Base-by-base conservation (phyloP, 2,888 invertebrate genomes). In the Pherbina coryleti region DNA sequence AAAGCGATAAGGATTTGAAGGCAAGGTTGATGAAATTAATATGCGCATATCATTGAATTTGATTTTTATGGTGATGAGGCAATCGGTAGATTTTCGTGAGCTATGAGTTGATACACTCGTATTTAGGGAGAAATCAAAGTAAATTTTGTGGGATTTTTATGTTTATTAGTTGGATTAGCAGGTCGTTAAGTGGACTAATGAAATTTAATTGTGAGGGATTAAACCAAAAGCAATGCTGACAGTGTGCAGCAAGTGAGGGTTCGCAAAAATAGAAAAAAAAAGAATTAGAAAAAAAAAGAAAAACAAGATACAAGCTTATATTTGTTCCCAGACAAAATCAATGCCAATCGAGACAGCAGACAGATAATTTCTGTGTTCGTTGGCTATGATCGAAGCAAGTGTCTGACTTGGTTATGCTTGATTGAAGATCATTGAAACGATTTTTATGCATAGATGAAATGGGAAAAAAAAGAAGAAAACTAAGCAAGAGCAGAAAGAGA, bases 111-210 rank as follows among this genome's bases (percentile, higher is more conserved):
- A 57, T 64, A 73, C n/a, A n/a, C n/a, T n/a, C n/a, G n/a, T 76
- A 51, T 53, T 71, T 78, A 70, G 79, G 79, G 75, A 31, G 72
- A 79, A 83, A 81, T 82, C 81, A 81, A 81, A 79, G 82, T 80
- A 82, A 85, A 55, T 75, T 85, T 85, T 84, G 81, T 79, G 75
- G 78, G 81, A 81, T 81, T 83, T 85, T 85, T 82, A 83, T 84
- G 85, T 85, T 86, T 86, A 86, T 87, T 87, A 85, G 85, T 82
- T 62, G 86, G 87, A 87, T 87, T 87, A 87, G 84, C 81, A 83
- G 79, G 81, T 84, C 86, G 80, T 84, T 84, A 83, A 84, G 82
- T 81, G 82, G 83, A 82, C 83, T 84, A 87, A 87, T 87, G 83
- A 84, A 84, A 83, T 84, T 81, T 82, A 82, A 84, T 82, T 82